Percentiles rank a stretch among this genome's conserved stretches.
These are phyloP conservation scores for Xenops minutus DNA, from an alignment of 2,797 vertebrate genomes.

Conservation along the genomic window DNA sequence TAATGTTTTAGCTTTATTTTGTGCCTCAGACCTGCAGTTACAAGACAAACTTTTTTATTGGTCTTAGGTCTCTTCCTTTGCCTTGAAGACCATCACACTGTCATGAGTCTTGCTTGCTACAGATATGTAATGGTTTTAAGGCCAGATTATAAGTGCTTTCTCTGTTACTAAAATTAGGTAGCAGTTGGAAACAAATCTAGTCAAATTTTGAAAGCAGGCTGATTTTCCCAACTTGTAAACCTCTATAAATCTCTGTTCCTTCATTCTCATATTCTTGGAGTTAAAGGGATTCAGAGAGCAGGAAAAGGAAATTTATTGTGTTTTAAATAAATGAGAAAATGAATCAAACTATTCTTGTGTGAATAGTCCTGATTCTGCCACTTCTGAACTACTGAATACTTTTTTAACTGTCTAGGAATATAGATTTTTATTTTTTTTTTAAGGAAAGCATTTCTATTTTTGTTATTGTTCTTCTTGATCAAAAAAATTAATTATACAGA, in stretches of 20 bases:
- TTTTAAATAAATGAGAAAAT: background rate
- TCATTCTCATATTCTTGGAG: constrained; percentile 1
- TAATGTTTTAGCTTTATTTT: background rate
- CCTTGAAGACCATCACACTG: background rate
- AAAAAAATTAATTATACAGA: background rate
- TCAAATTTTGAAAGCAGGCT: background rate
- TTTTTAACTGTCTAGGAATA: background rate
- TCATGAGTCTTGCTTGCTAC: background rate
- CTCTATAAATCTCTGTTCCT: background rate
- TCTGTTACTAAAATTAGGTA: background rate
- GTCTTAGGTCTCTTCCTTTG: background rate
- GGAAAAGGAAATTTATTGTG: background rate
- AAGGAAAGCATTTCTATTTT: background rate
- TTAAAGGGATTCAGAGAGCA: constrained; percentile 10
- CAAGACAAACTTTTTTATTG: background rate
- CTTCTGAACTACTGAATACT: background rate
- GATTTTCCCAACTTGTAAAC: background rate
- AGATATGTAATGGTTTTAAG: background rate
- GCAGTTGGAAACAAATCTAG: background rate
- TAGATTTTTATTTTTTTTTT: background rate
- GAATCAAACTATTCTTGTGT: background rate
- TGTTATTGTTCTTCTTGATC: background rate
- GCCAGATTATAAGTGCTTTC: background rate
- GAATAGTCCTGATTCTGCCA: background rate
- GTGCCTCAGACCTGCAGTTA: background rate